Evolutionary conservation across 2,113 vertebrate genomes (phyloP), one percentile per base, ranked within the genome.

Genomic region (Ascaphus truei): DNA sequence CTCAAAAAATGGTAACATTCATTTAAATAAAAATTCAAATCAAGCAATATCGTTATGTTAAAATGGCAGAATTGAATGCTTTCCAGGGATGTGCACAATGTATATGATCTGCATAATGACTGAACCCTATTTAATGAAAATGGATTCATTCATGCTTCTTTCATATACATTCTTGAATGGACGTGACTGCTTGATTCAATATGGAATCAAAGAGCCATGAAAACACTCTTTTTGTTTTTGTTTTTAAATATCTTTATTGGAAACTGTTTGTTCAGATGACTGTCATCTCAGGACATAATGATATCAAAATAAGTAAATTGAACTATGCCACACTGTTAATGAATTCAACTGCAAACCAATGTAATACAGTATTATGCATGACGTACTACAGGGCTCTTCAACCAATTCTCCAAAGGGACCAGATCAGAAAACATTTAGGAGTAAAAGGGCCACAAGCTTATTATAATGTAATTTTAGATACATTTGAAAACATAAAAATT

Each of bases 201-300:
- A 47, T 39, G 67, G 67, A 71, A 71, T 71, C 67, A 71, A 69
- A 51, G 57, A 71, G 67, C 47, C 67, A 23, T 51, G n/a, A 30
- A 50, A 61, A 71, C 25, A 4, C 15, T 4, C 2, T 3, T 3
- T 4, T 57, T 33, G n/a, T n/a, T n/a, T 37, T 48, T 51, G 50
- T 39, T 60, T 71, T 71, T 52, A 12, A 71, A 61, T 51, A 71
- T 37, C 67, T 71, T 71, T 71, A 71, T 71, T 71, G 48, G 50
- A 66, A 66, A 66, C n/a, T 43, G n/a, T 45, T 26, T 29, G 61
- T 30, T 15, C 64, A 55, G 45, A 18, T 33, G 53, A 34, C 20
- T 18, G 29, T 52, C 64, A 68, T 10, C 29, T 33, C n/a, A 25
- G 29, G 29, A 68, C 53, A 68, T 47, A 25, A 30, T 71, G 36